phyloP scores from a whole-genome alignment of 2,888 invertebrate genomes.

The Lithosia quadra region DNA sequence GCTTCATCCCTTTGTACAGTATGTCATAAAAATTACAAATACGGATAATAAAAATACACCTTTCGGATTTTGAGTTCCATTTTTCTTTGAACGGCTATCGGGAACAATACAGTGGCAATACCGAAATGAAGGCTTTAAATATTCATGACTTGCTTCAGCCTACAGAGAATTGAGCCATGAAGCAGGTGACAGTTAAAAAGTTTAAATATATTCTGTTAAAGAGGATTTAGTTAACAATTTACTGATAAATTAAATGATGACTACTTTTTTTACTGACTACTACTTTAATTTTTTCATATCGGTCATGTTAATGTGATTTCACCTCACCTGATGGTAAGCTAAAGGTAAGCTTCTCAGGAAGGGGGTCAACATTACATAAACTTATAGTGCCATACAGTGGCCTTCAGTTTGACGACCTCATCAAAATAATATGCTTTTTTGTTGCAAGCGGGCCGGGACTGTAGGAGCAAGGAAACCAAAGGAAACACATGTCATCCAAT shows the following conservation, averaged over 20 bases:
- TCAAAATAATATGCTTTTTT: too few species aligned
- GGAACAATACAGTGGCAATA: constrained; percentile 2
- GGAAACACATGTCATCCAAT: not conserved
- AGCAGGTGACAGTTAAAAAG: not conserved
- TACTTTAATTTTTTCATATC: too few species aligned
- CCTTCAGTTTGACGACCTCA: too few species aligned
- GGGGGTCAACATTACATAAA: too few species aligned
- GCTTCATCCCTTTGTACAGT: not conserved
- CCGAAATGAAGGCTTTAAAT: constrained; percentile 3
- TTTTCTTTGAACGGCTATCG: not conserved
- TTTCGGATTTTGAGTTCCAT: not conserved
- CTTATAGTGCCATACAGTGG: too few species aligned
- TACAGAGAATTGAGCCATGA: not conserved
- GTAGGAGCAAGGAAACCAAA: too few species aligned
- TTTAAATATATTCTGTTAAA: not conserved
- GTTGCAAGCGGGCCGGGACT: too few species aligned
- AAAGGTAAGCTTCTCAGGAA: too few species aligned
- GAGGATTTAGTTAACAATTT: not conserved
- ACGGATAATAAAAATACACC: not conserved
- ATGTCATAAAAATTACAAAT: not conserved
- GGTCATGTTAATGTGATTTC: too few species aligned
- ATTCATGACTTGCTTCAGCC: constrained; percentile 10
- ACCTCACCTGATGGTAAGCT: too few species aligned
- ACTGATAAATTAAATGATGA: not conserved
- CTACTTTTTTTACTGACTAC: too few species aligned